Conservation (phyloP, 2,113 vertebrate genomes). For the Pampusana beccarii region DNA sequence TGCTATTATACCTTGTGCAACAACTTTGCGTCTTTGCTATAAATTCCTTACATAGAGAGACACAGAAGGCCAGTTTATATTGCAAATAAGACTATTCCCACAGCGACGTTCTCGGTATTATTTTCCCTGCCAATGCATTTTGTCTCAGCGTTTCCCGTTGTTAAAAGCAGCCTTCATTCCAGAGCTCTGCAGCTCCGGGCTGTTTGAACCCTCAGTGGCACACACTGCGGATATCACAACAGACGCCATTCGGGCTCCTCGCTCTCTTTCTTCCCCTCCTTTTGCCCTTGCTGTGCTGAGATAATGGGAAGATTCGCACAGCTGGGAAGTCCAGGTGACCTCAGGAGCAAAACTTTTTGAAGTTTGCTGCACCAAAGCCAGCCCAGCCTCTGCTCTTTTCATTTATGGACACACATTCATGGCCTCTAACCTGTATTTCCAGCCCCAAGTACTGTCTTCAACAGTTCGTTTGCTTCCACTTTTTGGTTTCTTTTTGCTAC, state of each 20-base stretch:
- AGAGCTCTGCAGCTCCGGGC: not conserved
- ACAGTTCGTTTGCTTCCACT: not conserved
- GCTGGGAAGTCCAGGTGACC: not conserved
- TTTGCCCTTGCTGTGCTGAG: not conserved
- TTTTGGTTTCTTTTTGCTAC: not conserved
- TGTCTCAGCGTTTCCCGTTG: not conserved
- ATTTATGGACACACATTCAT: rapidly evolving
- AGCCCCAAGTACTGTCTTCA: not conserved
- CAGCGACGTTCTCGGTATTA: not conserved
- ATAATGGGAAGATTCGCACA: rapidly evolving
- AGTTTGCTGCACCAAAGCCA: not conserved
- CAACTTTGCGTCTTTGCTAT: not conserved
- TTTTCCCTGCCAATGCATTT: not conserved
- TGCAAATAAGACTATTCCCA: not conserved
- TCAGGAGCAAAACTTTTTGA: not conserved
- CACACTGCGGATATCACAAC: not conserved
- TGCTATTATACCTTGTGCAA: not conserved
- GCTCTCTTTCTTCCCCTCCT: not conserved
- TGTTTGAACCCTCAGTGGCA: not conserved
- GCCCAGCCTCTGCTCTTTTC: not conserved
- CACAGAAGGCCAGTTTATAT: rapidly evolving
- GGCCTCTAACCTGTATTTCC: not conserved
- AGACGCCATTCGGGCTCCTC: not conserved
- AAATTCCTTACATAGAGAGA: not conserved
- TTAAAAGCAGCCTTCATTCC: not conserved